Conservation (phyloP, 2,113 vertebrate genomes). For the Pangasianodon hypophthalmus region DNA sequence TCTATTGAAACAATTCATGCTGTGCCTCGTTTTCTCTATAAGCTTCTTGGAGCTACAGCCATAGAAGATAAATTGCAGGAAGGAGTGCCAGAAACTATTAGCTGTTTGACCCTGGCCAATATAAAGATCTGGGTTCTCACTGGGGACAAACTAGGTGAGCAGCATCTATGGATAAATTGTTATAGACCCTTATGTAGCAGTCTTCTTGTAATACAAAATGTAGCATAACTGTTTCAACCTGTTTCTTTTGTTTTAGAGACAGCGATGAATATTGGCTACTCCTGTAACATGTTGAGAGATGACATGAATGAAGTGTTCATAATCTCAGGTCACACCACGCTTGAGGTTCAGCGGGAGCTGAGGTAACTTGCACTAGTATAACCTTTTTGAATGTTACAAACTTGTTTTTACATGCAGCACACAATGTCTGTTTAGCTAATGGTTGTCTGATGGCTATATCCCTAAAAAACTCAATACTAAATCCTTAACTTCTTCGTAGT, state of each 20-base stretch:
- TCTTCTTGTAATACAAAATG: neutral
- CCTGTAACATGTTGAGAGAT: conserved; percentile 81
- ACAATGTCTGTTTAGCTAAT: neutral
- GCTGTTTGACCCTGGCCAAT: conserved; percentile 77
- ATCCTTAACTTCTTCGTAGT: neutral
- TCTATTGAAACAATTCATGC: neutral
- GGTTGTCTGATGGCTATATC: neutral
- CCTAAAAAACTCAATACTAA: neutral
- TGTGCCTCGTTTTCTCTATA: conserved; percentile 50
- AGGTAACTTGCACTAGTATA: conserved; percentile 62
- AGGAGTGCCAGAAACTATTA: conserved; percentile 80
- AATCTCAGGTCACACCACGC: conserved; percentile 70
- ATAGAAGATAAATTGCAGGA: conserved; percentile 88
- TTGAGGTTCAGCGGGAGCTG: conserved; percentile 78
- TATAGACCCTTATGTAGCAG: neutral
- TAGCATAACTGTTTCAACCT: neutral
- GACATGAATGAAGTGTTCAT: conserved; percentile 82
- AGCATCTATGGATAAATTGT: neutral
- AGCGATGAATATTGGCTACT: conserved; percentile 83
- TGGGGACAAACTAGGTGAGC: conserved; percentile 84
- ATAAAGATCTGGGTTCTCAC: conserved; percentile 89
- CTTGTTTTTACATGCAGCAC: neutral
- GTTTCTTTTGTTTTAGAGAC: conserved; percentile 74
- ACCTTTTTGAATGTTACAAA: neutral
- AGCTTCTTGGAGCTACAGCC: conserved; percentile 86